A percentile compares a stretch with the other conserved stretches of the same genome.
Conservation (phyloP, 2,888 invertebrate species). For the Microctonus brassicae region DNA sequence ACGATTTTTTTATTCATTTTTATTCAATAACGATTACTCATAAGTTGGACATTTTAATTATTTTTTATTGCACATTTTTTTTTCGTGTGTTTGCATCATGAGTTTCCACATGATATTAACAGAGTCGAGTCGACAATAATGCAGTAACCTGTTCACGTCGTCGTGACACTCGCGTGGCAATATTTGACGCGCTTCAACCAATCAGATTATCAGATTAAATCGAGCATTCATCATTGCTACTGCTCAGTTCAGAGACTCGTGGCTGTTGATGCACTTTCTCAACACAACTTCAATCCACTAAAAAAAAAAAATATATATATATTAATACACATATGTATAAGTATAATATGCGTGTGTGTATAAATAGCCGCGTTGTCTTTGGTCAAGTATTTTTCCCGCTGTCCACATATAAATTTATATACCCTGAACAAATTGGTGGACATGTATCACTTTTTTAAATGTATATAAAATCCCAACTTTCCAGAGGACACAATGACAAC, state of each 20-base stretch:
- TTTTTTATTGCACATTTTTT: neutral
- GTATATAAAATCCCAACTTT: neutral
- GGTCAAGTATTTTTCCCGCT: neutral
- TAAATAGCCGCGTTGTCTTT: neutral
- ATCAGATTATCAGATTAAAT: constrained; percentile 66
- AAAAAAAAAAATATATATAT: too few species aligned
- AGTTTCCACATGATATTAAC: neutral
- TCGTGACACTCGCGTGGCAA: constrained; percentile 58
- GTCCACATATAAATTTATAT: constrained; percentile 3
- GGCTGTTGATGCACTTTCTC: neutral
- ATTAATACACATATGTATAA: too few species aligned
- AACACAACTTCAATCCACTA: neutral
- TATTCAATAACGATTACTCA: too few species aligned
- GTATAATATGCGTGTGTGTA: constrained; percentile 4
- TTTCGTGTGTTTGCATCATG: neutral
- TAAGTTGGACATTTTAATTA: too few species aligned
- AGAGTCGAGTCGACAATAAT: constrained; percentile 31
- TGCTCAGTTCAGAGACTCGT: neutral
- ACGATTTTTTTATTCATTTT: neutral
- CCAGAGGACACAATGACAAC: neutral
- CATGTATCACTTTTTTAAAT: neutral
- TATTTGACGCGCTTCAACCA: constrained; percentile 64
- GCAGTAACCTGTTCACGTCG: constrained; percentile 52
- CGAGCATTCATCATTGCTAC: constrained; percentile 32
- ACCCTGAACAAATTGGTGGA: neutral